Conservation (phyloP, 2,888 invertebrate species). For the Cheilosia urbana region DNA sequence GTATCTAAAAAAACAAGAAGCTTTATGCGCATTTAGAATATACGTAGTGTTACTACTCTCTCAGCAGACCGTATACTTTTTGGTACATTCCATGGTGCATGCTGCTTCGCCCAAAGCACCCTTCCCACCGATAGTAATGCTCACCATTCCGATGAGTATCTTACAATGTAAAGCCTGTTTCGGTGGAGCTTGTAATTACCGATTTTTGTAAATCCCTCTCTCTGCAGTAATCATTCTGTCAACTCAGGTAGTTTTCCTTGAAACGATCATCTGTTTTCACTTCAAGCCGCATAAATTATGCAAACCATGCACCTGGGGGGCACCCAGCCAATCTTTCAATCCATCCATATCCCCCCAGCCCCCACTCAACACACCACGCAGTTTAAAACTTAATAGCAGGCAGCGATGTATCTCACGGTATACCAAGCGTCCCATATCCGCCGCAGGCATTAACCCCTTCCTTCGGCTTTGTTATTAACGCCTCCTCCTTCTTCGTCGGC, state of each 20-base stretch:
- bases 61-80: too few species aligned
- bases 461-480: constrained; percentile 54
- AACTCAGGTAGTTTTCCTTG: constrained; percentile 58
- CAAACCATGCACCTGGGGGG: constrained; percentile 50
- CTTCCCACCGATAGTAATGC: too few species aligned
- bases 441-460: constrained; percentile 65
- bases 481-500: constrained; percentile 34
- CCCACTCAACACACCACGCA: constrained; percentile 51
- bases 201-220: constrained; percentile 15
- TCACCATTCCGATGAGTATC: background rate
- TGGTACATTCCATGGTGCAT: too few species aligned
- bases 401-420: constrained; percentile 60
- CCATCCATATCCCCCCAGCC: constrained; percentile 22
- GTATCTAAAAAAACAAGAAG: too few species aligned
- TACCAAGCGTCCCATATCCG: constrained; percentile 47
- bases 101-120: too few species aligned
- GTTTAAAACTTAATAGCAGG: constrained; percentile 64
- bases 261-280: constrained; percentile 57
- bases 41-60: too few species aligned
- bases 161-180: background rate
- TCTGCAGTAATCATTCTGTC: constrained; percentile 55
- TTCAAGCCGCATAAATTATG: constrained; percentile 58
- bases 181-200: background rate
- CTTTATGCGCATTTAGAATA: too few species aligned
- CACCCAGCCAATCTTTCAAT: constrained; percentile 25